Evolutionary conservation across 2,888 invertebrate species (phyloP).

Genomic region (Halictus ligatus): DNA sequence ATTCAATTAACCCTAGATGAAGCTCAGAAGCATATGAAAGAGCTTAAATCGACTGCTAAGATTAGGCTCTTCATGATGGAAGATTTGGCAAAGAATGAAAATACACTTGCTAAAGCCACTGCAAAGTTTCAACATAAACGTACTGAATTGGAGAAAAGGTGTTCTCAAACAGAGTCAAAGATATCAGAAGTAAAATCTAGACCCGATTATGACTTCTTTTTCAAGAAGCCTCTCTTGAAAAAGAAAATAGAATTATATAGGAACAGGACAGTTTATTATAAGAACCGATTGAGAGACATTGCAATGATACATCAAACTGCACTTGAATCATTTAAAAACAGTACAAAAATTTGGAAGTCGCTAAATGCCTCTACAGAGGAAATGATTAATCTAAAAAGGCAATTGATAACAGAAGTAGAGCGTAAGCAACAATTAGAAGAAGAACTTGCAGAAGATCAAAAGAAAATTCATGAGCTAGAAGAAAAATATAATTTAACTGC

Average conservation of each 20-base stretch:
- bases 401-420: constrained; percentile 91
- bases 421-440: constrained; percentile 89
- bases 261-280: constrained; percentile 84
- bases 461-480: constrained; percentile 84
- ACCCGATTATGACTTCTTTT: constrained; percentile 76
- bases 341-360: constrained; percentile 90
- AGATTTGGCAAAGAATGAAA: constrained; percentile 19
- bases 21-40: constrained; percentile 89
- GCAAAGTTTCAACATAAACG: constrained; percentile 85
- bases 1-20: constrained; percentile 87
- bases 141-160: constrained; percentile 86
- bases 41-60: constrained; percentile 89
- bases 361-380: constrained; percentile 91
- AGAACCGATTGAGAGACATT: constrained; percentile 85
- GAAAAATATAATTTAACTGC: constrained; percentile 85
- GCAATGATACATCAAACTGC: constrained; percentile 86
- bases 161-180: constrained; percentile 40
- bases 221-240: constrained; percentile 67
- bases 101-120: constrained; percentile 87
- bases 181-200: constrained; percentile 78
- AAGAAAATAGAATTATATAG: constrained; percentile 82
- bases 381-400: constrained; percentile 90
- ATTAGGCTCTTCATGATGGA: constrained; percentile 86
- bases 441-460: constrained; percentile 87
- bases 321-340: constrained; percentile 88